Evolutionary conservation across 1,140 invertebrate genomes (phyloP).

Genomic region (Tribolium madens): DNA sequence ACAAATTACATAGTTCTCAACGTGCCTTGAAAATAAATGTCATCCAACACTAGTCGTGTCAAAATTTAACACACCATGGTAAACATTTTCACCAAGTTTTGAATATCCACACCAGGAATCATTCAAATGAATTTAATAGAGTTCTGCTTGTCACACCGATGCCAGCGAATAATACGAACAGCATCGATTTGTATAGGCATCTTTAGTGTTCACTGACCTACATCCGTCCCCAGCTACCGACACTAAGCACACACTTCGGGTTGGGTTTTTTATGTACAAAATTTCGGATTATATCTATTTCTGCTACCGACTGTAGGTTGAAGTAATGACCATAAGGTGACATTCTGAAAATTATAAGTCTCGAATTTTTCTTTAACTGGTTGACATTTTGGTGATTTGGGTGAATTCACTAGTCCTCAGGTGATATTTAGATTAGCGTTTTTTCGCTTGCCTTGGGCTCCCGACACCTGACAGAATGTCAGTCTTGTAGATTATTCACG

Average conservation of each 20-base stretch:
- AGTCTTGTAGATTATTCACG: neutral
- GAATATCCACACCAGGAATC: neutral
- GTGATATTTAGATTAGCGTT: neutral
- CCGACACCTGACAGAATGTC: constrained; percentile 18
- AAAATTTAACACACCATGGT: neutral
- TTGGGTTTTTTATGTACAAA: neutral
- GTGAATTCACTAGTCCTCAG: neutral
- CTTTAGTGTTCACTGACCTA: constrained; percentile 14
- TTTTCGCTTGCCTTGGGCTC: neutral
- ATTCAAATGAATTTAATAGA: constrained; percentile 1
- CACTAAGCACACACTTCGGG: neutral
- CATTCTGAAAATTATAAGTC: neutral
- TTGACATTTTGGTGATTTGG: neutral
- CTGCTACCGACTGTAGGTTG: neutral
- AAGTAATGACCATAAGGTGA: neutral
- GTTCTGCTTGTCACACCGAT: neutral
- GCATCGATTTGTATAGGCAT: constrained; percentile 5
- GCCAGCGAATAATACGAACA: constrained; percentile 5
- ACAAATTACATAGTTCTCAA: neutral
- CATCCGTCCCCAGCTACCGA: neutral
- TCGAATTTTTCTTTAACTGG: neutral
- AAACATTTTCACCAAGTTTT: neutral
- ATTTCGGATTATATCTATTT: neutral
- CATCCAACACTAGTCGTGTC: neutral
- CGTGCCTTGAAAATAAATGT: neutral